Base-by-base conservation (phyloP, 1,140 invertebrate genomes). In the Tetramorium parvispinum region DNA sequence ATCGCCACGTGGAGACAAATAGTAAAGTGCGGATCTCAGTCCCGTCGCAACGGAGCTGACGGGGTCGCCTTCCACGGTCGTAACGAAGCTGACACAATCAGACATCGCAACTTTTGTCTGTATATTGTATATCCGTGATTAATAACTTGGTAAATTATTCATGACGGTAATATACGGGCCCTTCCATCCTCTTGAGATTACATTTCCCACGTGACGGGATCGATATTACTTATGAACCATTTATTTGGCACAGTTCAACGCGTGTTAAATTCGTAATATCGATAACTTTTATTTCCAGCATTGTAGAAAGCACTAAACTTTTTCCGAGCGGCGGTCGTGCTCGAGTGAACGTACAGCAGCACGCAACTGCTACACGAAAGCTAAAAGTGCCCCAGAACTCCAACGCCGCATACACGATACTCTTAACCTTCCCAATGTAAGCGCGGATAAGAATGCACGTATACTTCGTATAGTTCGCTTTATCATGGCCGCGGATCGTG, bases 381-480 rank as follows among this genome's bases (percentile, higher is more conserved):
- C 79, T 57, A 75, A 83, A 81, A 83, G 66, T 75, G 79, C 68
- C 79, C 79, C 68, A 83, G 79, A 83, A 83, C 68, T 83, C 79
- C 11, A 73, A 32, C 79, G 68, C 87, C 85, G 82, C 82, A 61
- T 77, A 65, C 82, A 71, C 76, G 88, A 86, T 89, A 70, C 85
- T 89, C 88, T 88, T 85, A 53, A 68, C 51, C 75, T 83, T 66
- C 55, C 27, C 71, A 77, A 86, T 79, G 77, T 83, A 75, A 85
- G 83, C 59, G 89, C 85, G 88, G 76, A 89, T 77, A 91, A 90
- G 78, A 91, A 91, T 86, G 85, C 87, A 75, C 77, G 89, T 85
- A 53, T 53, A 91, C 90, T 91, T 89, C 82, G 89, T 77, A 89
- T 91, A 89, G 89, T n/a, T 88, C 55, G 76, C 85, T 55, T 92